phyloP scores from a whole-genome alignment of 2,888 invertebrate species.

The Cheilosia grossa region DNA sequence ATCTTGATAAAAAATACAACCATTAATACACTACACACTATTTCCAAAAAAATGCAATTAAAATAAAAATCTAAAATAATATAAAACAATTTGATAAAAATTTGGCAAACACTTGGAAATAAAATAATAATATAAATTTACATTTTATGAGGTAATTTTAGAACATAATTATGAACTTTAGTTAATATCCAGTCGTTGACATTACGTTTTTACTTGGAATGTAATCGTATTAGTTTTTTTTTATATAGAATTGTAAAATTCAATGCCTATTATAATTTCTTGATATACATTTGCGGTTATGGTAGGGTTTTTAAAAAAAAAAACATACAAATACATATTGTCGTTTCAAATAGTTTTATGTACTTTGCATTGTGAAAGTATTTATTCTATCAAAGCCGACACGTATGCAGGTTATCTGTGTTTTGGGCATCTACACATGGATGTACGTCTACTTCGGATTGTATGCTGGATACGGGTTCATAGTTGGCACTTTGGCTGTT shows the following conservation, averaged over 20 bases:
- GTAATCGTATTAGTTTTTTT: neutral
- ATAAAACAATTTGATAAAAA: neutral
- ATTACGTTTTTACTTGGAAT: neutral
- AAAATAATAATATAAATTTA: too few species aligned
- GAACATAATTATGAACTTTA: too few species aligned
- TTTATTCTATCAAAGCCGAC: slow-evolving; percentile 46
- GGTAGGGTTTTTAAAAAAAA: neutral
- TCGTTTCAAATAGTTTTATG: slow-evolving; percentile 19
- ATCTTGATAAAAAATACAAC: slow-evolving; percentile 41
- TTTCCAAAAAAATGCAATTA: too few species aligned
- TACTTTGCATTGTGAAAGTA: slow-evolving; percentile 5
- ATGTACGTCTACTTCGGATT: slow-evolving; percentile 47
- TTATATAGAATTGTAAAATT: too few species aligned
- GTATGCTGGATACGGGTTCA: slow-evolving; percentile 21
- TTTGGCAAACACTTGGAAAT: too few species aligned
- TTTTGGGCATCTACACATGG: slow-evolving; percentile 47
- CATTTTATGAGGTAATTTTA: too few species aligned
- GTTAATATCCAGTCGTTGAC: too few species aligned
- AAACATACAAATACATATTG: slow-evolving; percentile 27
- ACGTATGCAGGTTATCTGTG: slow-evolving; percentile 51
- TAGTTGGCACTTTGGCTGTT: slow-evolving; percentile 23
- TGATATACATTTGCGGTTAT: slow-evolving; percentile 24
- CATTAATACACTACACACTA: slow-evolving; percentile 7
- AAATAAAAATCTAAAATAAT: neutral
- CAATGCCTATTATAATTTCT: neutral